Evolutionary conservation across 2,888 invertebrate species (phyloP).

Genomic region (Anaspis maculata): DNA sequence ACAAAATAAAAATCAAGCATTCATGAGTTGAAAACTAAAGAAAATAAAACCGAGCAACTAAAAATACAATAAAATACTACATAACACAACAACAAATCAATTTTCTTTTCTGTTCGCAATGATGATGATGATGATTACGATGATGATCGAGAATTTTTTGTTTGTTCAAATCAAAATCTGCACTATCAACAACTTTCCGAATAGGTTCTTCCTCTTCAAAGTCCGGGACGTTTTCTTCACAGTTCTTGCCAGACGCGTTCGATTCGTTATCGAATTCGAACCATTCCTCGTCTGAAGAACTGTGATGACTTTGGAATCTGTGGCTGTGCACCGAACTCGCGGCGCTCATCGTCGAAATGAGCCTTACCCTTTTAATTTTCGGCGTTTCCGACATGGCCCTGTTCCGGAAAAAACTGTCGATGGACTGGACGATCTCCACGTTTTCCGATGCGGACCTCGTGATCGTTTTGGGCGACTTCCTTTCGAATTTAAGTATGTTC

Average conservation of each 20-base stretch:
- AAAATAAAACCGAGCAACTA: constrained; percentile 8
- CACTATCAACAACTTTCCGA: too few species aligned
- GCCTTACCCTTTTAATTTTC: constrained; percentile 17
- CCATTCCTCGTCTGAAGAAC: constrained; percentile 45
- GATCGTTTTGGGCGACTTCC: constrained; percentile 23
- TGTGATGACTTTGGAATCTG: constrained; percentile 41
- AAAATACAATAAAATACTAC: constrained; percentile 16
- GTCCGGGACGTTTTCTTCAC: not conserved
- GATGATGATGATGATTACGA: too few species aligned
- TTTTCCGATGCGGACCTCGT: constrained; percentile 30
- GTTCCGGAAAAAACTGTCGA: constrained; percentile 18
- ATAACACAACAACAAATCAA: constrained; percentile 10
- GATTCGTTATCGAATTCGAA: constrained; percentile 36
- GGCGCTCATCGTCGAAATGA: constrained; percentile 22
- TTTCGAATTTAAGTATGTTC: constrained; percentile 37
- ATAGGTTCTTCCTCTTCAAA: too few species aligned
- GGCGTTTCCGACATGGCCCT: constrained; percentile 34
- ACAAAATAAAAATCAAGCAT: not conserved
- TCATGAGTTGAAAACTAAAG: not conserved
- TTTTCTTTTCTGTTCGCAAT: not conserved
- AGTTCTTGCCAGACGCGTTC: constrained; percentile 3
- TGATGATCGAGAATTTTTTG: too few species aligned
- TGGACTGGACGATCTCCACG: constrained; percentile 10
- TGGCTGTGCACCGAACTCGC: constrained; percentile 28
- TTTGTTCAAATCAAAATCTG: too few species aligned